Evolutionary conservation across 2,113 vertebrate species (phyloP).

Genomic region (Sclerurus mexicanus): DNA sequence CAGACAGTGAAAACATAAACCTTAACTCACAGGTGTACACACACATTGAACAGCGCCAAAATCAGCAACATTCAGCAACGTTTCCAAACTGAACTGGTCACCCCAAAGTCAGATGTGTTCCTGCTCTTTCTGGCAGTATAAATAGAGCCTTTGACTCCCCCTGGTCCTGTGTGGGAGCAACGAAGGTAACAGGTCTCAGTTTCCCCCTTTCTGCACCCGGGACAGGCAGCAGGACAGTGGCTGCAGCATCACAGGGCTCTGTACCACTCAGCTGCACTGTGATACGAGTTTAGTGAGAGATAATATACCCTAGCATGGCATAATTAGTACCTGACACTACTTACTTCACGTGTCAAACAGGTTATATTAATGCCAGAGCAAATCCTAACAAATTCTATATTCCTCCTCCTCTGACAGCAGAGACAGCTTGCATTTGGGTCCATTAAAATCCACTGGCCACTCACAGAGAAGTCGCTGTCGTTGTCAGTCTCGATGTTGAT

Average conservation of each 20-base stretch:
- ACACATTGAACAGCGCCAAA: background rate
- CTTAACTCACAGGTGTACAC: background rate
- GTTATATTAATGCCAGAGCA: background rate
- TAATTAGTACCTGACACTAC: too few relatives aligned
- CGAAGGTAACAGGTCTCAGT: background rate
- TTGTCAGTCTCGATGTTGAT: conserved; percentile 91
- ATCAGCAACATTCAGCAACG: background rate
- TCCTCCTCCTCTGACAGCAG: background rate
- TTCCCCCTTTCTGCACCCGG: background rate
- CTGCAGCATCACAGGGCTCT: background rate
- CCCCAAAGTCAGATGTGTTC: background rate
- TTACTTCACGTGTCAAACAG: background rate
- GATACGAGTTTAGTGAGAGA: background rate
- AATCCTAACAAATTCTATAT: background rate
- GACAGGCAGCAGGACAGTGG: background rate
- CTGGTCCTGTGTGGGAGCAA: background rate
- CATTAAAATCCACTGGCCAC: conserved; percentile 20
- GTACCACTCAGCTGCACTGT: background rate
- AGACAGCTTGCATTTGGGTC: background rate
- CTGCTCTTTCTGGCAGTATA: background rate
- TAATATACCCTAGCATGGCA: background rate
- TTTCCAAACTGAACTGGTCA: background rate
- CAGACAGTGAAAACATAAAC: background rate
- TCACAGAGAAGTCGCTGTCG: conserved; percentile 93
- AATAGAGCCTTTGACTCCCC: background rate